Conservation (phyloP, 1,140 invertebrate genomes). For the Neodiprion lecontei region DNA sequence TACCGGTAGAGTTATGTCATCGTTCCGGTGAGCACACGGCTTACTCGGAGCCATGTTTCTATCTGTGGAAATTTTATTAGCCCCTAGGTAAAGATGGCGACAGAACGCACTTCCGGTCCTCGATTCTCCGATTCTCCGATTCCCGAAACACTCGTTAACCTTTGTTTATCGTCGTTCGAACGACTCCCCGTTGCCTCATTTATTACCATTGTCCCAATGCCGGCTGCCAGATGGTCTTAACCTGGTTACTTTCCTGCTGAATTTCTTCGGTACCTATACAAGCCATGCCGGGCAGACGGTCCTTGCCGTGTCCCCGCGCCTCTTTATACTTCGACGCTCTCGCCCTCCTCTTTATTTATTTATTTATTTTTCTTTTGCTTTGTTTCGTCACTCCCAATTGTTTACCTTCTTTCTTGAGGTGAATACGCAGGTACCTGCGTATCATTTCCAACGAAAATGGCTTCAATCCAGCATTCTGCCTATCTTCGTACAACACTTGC, state of each 20-base stretch:
- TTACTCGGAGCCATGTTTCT: too few species aligned
- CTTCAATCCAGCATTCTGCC: too few species aligned
- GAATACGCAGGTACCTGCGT: too few species aligned
- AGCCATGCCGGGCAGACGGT: neutral
- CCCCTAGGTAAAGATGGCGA: neutral
- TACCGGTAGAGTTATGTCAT: too few species aligned
- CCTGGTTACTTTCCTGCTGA: neutral
- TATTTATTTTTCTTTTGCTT: too few species aligned
- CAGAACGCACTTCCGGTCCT: neutral
- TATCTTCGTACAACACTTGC: too few species aligned
- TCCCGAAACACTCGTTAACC: slow-evolving; percentile 15
- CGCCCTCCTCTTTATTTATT: too few species aligned
- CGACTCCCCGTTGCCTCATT: slow-evolving; percentile 10
- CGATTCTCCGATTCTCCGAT: neutral
- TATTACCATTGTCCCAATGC: slow-evolving; percentile 16
- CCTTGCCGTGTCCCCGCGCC: neutral
- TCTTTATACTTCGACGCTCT: neutral
- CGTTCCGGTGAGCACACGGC: too few species aligned
- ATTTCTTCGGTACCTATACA: too few species aligned
- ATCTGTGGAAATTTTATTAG: neutral
- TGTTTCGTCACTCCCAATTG: too few species aligned
- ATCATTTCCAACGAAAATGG: too few species aligned
- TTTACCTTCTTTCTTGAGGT: too few species aligned
- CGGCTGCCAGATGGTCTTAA: slow-evolving; percentile 1
- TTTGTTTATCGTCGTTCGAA: slow-evolving; percentile 10